phyloP scores from a whole-genome alignment of 2,888 invertebrate genomes.

The Tachina fera region DNA sequence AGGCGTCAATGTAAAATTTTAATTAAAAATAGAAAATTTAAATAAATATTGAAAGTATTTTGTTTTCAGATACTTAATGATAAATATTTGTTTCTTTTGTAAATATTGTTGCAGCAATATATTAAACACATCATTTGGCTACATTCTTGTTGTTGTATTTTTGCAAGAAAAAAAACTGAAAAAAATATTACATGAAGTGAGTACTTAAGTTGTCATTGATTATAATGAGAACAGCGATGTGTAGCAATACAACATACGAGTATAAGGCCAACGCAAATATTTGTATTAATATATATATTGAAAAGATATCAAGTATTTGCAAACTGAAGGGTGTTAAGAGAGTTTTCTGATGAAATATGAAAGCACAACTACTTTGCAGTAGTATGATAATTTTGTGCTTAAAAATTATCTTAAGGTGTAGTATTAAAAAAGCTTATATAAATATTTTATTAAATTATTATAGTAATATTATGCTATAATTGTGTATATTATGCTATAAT shows the following conservation, averaged over 20 bases:
- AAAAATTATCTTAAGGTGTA: too few species aligned
- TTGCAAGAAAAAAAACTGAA: neutral
- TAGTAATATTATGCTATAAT: too few species aligned
- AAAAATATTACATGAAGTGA: slow-evolving; percentile 6
- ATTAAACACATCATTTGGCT: slow-evolving; percentile 9
- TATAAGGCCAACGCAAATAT: neutral
- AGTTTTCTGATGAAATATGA: neutral
- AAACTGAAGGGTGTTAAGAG: neutral
- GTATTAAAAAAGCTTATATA: too few species aligned
- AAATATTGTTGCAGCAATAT: slow-evolving; percentile 3
- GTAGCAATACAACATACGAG: neutral
- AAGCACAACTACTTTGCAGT: neutral
- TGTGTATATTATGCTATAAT: too few species aligned
- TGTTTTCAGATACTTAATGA: slow-evolving; percentile 5
- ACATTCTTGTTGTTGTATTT: neutral
- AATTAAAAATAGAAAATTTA: slow-evolving; percentile 54
- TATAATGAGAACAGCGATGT: neutral
- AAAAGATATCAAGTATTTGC: neutral
- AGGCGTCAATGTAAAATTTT: slow-evolving; percentile 40
- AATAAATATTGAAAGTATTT: slow-evolving; percentile 44
- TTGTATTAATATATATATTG: neutral
- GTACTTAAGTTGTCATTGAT: slow-evolving; percentile 34
- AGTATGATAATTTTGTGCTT: too few species aligned
- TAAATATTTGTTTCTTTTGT: neutral
- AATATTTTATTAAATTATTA: too few species aligned